Percentiles rank a stretch among this genome's conserved stretches.
phyloP scores from a whole-genome alignment of 2,113 vertebrate species.

The Castor canadensis region DNA sequence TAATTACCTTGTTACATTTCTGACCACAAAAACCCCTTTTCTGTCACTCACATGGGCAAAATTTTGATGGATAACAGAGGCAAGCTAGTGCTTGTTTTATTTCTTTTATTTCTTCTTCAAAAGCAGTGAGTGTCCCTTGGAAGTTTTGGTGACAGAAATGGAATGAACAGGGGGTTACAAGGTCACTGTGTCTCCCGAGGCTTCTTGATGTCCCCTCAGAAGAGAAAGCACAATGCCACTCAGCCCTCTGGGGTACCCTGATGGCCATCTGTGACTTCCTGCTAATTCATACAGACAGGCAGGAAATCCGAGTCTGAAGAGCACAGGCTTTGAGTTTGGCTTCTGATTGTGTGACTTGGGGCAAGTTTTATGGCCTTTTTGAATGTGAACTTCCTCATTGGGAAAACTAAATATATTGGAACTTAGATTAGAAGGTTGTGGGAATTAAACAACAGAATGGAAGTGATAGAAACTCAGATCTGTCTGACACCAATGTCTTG shows the following conservation, averaged over 20 bases:
- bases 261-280: neutral
- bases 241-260: no score
- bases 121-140: neutral
- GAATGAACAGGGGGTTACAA: neutral
- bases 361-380: neutral
- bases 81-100: constrained; percentile 46
- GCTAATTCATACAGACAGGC: neutral
- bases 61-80: constrained; percentile 58
- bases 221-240: neutral
- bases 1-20: constrained; percentile 74
- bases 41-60: constrained; percentile 53
- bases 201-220: accelerated
- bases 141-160: neutral
- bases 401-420: neutral
- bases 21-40: constrained; percentile 59
- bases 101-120: constrained; percentile 55
- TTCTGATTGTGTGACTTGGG: neutral
- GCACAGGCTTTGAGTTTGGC: neutral
- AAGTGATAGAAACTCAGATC: neutral
- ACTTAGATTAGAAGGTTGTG: neutral
- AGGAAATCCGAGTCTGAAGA: neutral
- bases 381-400: neutral
- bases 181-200: neutral
- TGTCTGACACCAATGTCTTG: neutral
- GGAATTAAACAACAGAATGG: neutral